phyloP scores from a whole-genome alignment of 1,140 invertebrate species.

The Metaphire vulgaris region DNA sequence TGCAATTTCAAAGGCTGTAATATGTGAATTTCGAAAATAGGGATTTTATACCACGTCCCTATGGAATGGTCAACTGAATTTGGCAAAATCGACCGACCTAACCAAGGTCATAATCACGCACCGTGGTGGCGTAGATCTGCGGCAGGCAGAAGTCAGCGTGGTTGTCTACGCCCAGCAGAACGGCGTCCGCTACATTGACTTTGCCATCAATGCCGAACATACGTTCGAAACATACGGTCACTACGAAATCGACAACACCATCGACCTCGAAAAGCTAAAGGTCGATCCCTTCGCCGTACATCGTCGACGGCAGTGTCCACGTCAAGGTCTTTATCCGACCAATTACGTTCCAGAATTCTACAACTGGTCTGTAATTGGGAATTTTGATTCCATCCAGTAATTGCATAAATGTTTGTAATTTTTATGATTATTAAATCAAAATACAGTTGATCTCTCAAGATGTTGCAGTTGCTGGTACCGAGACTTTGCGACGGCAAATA shows the following conservation, averaged over 20 bases:
- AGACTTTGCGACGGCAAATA: too few relatives aligned
- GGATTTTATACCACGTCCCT: slow-evolving; percentile 25
- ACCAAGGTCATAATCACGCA: slow-evolving; percentile 23
- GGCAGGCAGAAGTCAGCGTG: slow-evolving; percentile 17
- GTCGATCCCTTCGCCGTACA: slow-evolving; percentile 4
- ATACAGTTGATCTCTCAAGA: too few relatives aligned
- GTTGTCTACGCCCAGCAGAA: slow-evolving; percentile 22
- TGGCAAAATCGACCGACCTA: slow-evolving; percentile 21
- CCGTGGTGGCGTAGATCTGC: slow-evolving; percentile 24
- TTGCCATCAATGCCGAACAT: slow-evolving; percentile 9
- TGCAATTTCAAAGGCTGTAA: too few relatives aligned
- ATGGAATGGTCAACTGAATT: slow-evolving; percentile 27
- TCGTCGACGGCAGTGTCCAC: slow-evolving; percentile 18
- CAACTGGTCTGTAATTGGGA: too few relatives aligned
- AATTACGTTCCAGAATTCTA: slow-evolving; percentile 20
- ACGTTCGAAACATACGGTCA: slow-evolving; percentile 25
- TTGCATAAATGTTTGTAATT: too few relatives aligned
- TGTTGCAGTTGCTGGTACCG: too few relatives aligned
- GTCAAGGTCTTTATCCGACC: slow-evolving; percentile 27
- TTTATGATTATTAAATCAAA: too few relatives aligned
- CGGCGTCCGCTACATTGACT: slow-evolving; percentile 8
- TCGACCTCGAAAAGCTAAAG: slow-evolving; percentile 18
- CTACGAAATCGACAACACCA: slow-evolving; percentile 23
- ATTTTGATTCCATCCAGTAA: too few relatives aligned
- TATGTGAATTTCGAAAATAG: too few relatives aligned